phyloP scores from a whole-genome alignment of 2,888 invertebrate genomes.

The Piscicola geometra region DNA sequence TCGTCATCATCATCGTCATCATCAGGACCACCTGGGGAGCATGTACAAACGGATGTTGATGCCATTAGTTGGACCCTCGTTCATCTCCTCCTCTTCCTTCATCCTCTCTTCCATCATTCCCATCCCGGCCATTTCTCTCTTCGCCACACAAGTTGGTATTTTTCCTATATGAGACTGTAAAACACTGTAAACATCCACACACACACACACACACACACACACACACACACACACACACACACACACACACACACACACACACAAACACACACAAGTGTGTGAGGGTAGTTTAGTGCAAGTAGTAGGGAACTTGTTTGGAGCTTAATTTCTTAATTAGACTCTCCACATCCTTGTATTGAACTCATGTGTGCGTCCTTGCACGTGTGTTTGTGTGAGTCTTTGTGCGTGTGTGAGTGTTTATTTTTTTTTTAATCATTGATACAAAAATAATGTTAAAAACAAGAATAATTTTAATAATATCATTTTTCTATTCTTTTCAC shows the following conservation, averaged over 20 bases:
- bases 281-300: no score
- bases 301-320: no score
- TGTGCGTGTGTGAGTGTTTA: no score
- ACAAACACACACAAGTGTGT: conserved; percentile 8
- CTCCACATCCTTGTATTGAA: no score
- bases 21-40: neutral
- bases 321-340: no score
- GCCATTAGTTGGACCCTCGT: neutral
- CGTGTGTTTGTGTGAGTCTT: no score
- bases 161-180: no score
- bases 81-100: neutral
- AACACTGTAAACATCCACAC: neutral
- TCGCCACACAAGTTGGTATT: neutral
- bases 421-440: no score
- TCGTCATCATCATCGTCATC: neutral
- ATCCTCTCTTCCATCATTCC: neutral
- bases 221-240: conserved; percentile 24
- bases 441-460: no score
- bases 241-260: conserved; percentile 6
- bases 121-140: neutral
- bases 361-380: no score
- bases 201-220: conserved; percentile 16
- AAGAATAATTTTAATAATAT: no score
- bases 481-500: neutral
- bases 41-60: no score